Conservation (phyloP, 2,113 vertebrate species). For the Oreochromis tanganicae region DNA sequence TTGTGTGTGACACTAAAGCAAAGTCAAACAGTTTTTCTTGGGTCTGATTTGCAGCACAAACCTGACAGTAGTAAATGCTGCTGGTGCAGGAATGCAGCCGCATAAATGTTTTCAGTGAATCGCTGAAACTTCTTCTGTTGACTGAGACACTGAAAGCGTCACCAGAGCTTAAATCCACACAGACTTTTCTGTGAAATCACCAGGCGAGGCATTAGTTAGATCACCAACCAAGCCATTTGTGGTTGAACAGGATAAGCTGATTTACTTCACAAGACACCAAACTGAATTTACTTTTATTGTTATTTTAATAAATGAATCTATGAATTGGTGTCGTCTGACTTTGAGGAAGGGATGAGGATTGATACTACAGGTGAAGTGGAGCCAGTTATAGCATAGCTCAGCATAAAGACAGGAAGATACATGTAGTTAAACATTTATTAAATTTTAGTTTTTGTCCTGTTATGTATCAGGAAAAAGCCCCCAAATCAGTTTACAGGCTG, state of each 20-base stretch:
- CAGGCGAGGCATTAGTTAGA: not conserved
- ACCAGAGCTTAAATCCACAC: conserved; percentile 36
- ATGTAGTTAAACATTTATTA: not conserved
- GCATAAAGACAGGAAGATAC: not conserved
- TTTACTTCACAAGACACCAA: not conserved
- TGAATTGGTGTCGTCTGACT: not conserved
- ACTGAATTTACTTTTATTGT: not conserved
- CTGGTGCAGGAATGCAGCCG: conserved; percentile 20
- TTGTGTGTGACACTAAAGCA: not conserved
- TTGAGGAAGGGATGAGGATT: not conserved
- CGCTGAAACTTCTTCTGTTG: conserved; percentile 46
- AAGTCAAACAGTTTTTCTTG: not conserved
- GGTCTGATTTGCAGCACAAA: not conserved
- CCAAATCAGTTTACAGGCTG: not conserved
- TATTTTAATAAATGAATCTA: not conserved
- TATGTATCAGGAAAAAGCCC: not conserved
- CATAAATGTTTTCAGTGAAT: conserved; percentile 30
- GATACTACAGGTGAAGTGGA: not conserved
- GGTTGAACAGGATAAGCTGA: not conserved
- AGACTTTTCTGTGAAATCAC: conserved; percentile 18
- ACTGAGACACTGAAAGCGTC: conserved; percentile 38
- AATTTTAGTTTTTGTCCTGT: not conserved
- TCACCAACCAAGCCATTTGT: not conserved
- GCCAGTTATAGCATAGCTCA: not conserved
- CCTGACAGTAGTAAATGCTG: not conserved